Base-by-base conservation (phyloP, 1,140 invertebrate genomes). In the Theocolax elegans region DNA sequence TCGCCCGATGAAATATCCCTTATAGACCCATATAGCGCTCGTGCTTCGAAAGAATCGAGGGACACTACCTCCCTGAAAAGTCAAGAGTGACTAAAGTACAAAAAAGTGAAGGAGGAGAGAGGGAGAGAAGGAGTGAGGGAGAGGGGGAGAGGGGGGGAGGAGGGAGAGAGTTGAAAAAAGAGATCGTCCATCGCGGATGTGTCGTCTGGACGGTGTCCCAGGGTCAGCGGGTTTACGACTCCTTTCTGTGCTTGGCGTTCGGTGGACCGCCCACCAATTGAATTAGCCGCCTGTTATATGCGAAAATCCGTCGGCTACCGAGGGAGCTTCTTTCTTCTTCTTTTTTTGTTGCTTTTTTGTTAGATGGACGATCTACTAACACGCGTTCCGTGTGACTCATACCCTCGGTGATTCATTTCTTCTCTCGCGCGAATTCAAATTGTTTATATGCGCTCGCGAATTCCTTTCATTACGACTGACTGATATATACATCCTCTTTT, bases 401-500 rank as follows among this genome's bases (percentile, higher is more conserved):
- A 49, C 8, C 23, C 27, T 15, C 6, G 51, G 27, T 54, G n/a
- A 31, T 54, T 35, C 10, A 35, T 35, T 35, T 35, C 31, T 21
- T 38, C 40, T 40, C 40, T 58, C 42, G 38, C 17, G 31, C 17
- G 46, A 29, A 23, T 40, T 51, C 54, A 49, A 66, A 64, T 62
- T 60, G 42, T 68, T 38, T 59, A 38, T 64, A 70, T 51, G 66
- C 70, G 71, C 74, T 77, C 74, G 65, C 73, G 66, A 56, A 75
- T 72, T 74, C 70, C 66, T 21, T 51, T 60, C 35, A 42, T 66
- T 38, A 29, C 27, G n/a, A 27, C 29, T 59, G 48, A 53, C 29
- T 35, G 49, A 42, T 63, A 56, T 56, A 56, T 35, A 49, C 59
- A 63, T 63, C 59, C 59, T 63, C 44, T 63, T 49, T 35, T 17